phyloP scores from a whole-genome alignment of 2,888 invertebrate genomes.

The Netelia fuscicornis region DNA sequence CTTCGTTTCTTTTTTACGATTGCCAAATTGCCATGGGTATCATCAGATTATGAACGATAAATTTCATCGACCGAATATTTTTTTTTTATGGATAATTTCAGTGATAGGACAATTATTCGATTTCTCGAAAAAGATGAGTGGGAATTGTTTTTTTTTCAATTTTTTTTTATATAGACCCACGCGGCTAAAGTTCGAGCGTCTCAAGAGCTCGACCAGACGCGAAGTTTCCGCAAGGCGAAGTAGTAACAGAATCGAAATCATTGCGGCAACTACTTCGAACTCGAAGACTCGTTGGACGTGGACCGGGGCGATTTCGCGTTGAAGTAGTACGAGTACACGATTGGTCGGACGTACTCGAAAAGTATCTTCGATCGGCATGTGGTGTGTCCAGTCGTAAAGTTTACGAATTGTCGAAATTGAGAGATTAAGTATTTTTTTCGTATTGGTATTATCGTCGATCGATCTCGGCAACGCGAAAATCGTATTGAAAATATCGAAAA shows the following conservation, averaged over 20 bases:
- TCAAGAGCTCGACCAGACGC: background rate
- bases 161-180: background rate
- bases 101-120: no score
- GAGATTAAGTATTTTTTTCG: background rate
- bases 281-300: constrained; percentile 1
- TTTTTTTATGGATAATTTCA: no score
- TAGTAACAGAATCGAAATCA: background rate
- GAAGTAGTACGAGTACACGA: constrained; percentile 33
- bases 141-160: background rate
- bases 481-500: background rate
- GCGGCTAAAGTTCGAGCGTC: background rate
- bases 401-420: background rate
- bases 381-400: background rate
- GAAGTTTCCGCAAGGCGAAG: background rate
- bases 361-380: background rate
- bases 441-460: no score
- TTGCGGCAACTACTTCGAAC: background rate
- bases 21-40: background rate
- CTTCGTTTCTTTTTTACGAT: background rate
- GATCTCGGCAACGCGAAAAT: background rate
- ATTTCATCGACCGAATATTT: no score
- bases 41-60: no score
- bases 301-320: constrained; percentile 4
- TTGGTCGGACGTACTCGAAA: constrained; percentile 40
- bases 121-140: background rate